phyloP scores from a whole-genome alignment of 1,140 invertebrate species.

The Bombus waltoni region DNA sequence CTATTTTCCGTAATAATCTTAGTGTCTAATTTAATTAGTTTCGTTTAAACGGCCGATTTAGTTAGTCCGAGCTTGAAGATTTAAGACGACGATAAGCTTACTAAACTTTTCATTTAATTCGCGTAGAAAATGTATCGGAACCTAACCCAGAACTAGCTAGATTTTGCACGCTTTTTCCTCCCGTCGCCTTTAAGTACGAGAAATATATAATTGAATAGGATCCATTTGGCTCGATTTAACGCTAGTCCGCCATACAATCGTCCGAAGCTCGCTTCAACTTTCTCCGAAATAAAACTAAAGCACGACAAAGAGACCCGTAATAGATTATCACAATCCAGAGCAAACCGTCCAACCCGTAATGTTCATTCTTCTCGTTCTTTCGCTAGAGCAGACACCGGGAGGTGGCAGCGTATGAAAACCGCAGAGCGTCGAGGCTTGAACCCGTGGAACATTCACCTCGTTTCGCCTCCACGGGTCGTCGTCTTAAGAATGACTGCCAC shows the following conservation, averaged over 20 bases:
- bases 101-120: no score
- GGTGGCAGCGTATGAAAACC: slow-evolving; percentile 19
- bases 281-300: background rate
- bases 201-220: no score
- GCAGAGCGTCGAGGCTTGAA: slow-evolving; percentile 7
- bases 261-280: background rate
- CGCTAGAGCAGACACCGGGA: slow-evolving; percentile 51
- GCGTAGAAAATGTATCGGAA: no score
- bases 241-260: no score
- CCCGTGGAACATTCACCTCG: slow-evolving; percentile 36
- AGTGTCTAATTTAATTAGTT: background rate
- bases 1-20: background rate
- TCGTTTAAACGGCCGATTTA: background rate
- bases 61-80: background rate
- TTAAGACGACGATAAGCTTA: background rate
- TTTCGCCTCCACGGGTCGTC: slow-evolving; percentile 57
- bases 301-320: background rate
- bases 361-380: slow-evolving; percentile 58
- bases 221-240: background rate
- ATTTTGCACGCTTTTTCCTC: no score
- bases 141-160: no score
- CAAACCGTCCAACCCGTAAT: slow-evolving; percentile 38
- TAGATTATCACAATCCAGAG: slow-evolving; percentile 42
- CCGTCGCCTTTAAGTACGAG: no score
- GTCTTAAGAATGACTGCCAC: slow-evolving; percentile 64